Conservation (phyloP, 2,888 invertebrate genomes). For the Nemoura dubitans region DNA sequence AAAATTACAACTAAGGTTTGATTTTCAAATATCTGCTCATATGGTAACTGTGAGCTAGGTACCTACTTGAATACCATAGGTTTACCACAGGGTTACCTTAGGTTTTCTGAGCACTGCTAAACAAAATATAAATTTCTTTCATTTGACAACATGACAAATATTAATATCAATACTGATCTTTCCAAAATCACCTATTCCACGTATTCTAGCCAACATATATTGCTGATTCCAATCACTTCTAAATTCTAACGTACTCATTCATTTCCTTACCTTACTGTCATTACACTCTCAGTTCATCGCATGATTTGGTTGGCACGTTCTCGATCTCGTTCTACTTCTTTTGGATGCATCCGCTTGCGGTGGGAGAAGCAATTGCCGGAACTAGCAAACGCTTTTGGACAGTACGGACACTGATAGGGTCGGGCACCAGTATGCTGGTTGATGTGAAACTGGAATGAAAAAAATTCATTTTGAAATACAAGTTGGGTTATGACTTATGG, state of each 20-base stretch:
- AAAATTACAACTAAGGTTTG: neutral
- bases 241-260: neutral
- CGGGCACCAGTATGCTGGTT: slow-evolving; percentile 79
- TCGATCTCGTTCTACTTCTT: slow-evolving; percentile 67
- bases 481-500: too few species aligned
- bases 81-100: too few species aligned
- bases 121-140: too few species aligned
- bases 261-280: neutral
- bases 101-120: too few species aligned
- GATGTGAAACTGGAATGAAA: slow-evolving; percentile 70
- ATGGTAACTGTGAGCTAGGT: too few species aligned
- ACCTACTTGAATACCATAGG: too few species aligned
- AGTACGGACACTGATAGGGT: slow-evolving; percentile 78
- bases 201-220: neutral
- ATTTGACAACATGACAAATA: too few species aligned
- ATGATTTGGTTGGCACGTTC: slow-evolving; percentile 66
- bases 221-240: neutral
- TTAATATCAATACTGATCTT: neutral
- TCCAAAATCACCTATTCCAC: neutral
- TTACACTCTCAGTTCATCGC: slow-evolving; percentile 59
- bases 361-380: slow-evolving; percentile 80
- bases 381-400: slow-evolving; percentile 76
- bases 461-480: too few species aligned
- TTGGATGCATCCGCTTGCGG: slow-evolving; percentile 75
- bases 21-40: too few species aligned